Conservation (phyloP, 2,113 vertebrate species). For the Acinonyx jubatus region DNA sequence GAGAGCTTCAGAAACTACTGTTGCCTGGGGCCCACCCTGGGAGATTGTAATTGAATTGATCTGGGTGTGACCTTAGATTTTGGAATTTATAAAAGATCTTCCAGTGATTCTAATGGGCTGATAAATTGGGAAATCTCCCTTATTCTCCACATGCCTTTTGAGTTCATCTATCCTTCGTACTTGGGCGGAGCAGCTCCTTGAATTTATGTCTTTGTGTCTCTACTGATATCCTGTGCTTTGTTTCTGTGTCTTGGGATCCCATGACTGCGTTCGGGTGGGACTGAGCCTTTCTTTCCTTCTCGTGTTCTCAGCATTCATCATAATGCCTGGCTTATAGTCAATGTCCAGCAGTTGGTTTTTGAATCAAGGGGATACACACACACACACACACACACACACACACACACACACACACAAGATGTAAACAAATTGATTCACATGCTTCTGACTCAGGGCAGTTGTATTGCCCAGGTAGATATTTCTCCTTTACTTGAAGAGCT, state of each 20-base stretch:
- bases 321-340: neutral
- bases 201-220: neutral
- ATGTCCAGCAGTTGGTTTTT: constrained; percentile 41
- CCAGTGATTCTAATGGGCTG: neutral
- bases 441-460: constrained; percentile 47
- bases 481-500: constrained; percentile 48
- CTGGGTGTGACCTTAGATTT: neutral
- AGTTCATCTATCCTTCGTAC: no score
- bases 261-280: neutral
- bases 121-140: neutral
- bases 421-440: constrained; percentile 31
- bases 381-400: no score
- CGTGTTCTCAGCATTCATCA: neutral
- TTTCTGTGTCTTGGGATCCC: neutral
- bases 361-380: constrained; percentile 17
- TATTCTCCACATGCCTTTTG: neutral
- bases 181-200: neutral
- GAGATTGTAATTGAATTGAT: neutral
- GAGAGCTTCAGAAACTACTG: neutral
- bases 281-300: neutral
- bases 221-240: neutral
- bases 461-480: neutral
- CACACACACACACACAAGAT: neutral
- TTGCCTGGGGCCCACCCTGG: neutral
- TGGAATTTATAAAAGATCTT: neutral